Evolutionary conservation across 2,888 invertebrate genomes (phyloP).

Genomic region (Alloplasta piceator): DNA sequence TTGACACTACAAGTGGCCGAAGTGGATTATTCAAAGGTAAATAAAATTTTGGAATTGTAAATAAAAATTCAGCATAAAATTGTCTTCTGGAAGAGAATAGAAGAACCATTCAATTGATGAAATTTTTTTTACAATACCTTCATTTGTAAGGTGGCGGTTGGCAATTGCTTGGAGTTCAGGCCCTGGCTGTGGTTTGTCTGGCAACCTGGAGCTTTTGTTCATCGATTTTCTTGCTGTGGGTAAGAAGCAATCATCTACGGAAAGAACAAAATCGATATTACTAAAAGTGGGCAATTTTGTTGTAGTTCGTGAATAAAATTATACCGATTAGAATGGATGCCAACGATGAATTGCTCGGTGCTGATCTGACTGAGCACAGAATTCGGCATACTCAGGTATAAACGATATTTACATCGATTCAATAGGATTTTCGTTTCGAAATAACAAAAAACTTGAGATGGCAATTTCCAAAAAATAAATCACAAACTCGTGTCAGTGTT

Average conservation of each 20-base stretch:
- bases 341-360: constrained; percentile 94
- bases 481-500: constrained; percentile 12
- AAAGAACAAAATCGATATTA: constrained; percentile 5
- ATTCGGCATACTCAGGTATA: constrained; percentile 89
- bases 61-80: not conserved
- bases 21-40: constrained; percentile 90
- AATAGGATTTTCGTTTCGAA: constrained; percentile 19
- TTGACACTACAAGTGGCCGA: constrained; percentile 91
- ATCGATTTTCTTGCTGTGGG: constrained; percentile 90
- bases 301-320: constrained; percentile 87
- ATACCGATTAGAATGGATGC: constrained; percentile 94
- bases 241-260: constrained; percentile 75
- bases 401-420: constrained; percentile 11
- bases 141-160: constrained; percentile 89
- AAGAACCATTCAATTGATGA: not conserved
- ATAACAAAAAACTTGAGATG: constrained; percentile 6
- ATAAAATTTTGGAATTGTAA: constrained; percentile 7
- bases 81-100: not conserved
- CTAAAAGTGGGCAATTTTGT: constrained; percentile 46
- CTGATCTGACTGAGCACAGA: constrained; percentile 94
- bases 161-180: constrained; percentile 93
- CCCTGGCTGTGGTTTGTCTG: constrained; percentile 89
- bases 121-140: not conserved
- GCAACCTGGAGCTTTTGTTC: constrained; percentile 89
- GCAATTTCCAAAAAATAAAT: constrained; percentile 3